Percentiles rank a stretch among this genome's conserved stretches.
Evolutionary conservation across 2,888 invertebrate genomes (phyloP).

Genomic region (Heteromurus nitidus): DNA sequence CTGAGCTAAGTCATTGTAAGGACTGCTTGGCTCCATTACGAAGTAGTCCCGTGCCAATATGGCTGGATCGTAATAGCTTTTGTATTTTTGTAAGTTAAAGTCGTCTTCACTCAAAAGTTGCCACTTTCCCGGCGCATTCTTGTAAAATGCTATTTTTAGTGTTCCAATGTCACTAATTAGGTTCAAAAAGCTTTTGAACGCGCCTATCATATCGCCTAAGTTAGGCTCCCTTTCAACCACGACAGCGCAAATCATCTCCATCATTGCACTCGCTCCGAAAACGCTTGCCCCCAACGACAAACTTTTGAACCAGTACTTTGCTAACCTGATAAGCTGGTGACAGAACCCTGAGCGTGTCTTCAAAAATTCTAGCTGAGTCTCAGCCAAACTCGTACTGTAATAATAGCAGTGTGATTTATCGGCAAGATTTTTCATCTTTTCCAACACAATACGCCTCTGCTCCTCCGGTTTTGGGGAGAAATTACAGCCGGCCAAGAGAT

Average conservation of each 20-base stretch:
- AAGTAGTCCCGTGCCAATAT: conserved; percentile 8
- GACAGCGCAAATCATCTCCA: conserved; percentile 45
- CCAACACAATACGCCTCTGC: not conserved
- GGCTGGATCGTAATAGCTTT: not conserved
- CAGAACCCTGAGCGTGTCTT: not conserved
- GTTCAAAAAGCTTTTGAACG: conserved; percentile 24
- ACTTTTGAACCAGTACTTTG: conserved; percentile 50
- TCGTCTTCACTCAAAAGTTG: not conserved
- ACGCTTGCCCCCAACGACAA: conserved; percentile 20
- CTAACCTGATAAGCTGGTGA: conserved; percentile 24
- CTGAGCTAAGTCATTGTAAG: conserved; percentile 44
- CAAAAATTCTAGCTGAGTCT: conserved; percentile 17
- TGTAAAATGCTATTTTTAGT: conserved; percentile 32
- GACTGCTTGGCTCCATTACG: conserved; percentile 56
- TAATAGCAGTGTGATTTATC: not conserved
- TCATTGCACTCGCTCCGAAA: conserved; percentile 42
- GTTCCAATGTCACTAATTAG: not conserved
- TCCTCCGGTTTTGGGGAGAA: not conserved
- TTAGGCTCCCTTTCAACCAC: not conserved
- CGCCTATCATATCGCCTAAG: not conserved
- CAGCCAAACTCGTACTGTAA: conserved; percentile 23
- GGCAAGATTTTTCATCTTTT: not conserved
- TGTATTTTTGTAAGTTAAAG: conserved; percentile 16
- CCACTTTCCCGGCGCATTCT: not conserved
- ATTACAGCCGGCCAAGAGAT: conserved; percentile 47